phyloP scores from a whole-genome alignment of 2,888 invertebrate genomes.

The Caenorhabditis imperialis region DNA sequence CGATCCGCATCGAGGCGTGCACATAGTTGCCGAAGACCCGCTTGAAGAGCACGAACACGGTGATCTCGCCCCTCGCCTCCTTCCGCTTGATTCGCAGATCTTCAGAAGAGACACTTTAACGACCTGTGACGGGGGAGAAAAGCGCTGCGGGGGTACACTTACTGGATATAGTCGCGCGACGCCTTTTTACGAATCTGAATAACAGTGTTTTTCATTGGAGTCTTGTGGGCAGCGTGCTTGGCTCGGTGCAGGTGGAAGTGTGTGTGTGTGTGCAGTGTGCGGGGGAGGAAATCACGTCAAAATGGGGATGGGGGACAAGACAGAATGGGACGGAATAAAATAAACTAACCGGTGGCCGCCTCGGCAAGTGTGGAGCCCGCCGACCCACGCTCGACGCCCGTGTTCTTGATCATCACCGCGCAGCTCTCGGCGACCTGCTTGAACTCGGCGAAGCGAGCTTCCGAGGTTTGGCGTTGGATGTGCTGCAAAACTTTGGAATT shows the following conservation, averaged over 20 bases:
- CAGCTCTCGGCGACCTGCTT: constrained; percentile 71
- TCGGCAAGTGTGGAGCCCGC: constrained; percentile 65
- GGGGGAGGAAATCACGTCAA: constrained; percentile 15
- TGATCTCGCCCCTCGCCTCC: constrained; percentile 55
- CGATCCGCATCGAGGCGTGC: constrained; percentile 51
- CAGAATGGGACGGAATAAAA: constrained; percentile 33
- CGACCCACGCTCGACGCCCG: constrained; percentile 65
- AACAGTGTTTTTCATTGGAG: constrained; percentile 20
- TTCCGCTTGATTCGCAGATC: constrained; percentile 58
- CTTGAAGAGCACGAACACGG: constrained; percentile 57
- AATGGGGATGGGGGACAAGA: too few relatives aligned
- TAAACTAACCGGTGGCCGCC: constrained; percentile 70
- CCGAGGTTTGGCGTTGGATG: constrained; percentile 51
- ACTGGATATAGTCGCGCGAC: constrained; percentile 38
- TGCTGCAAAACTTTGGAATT: constrained; percentile 22
- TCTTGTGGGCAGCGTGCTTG: constrained; percentile 19
- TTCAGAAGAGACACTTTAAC: constrained; percentile 39
- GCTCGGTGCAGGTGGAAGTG: constrained; percentile 56
- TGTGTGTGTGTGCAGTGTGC: constrained; percentile 30
- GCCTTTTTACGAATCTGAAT: constrained; percentile 47
- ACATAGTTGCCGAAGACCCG: constrained; percentile 56
- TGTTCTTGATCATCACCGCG: constrained; percentile 74
- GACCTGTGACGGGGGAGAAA: neutral
- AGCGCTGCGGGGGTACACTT: constrained; percentile 30
- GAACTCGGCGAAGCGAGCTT: constrained; percentile 64